Percentiles rank a stretch among this genome's conserved stretches.
phyloP scores from a whole-genome alignment of 2,888 invertebrate genomes.

The Xanthia togata region DNA sequence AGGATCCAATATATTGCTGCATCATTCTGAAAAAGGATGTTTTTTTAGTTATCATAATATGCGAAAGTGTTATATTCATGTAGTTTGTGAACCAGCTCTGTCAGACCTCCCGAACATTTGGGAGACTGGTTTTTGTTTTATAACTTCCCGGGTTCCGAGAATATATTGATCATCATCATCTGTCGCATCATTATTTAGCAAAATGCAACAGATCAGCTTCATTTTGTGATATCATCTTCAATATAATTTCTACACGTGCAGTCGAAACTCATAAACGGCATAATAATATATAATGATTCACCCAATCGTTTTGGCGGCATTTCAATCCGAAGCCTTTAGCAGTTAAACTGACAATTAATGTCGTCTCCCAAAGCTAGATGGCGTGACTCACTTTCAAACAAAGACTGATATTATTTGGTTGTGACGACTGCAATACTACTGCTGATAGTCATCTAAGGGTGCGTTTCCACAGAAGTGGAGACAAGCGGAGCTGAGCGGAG shows the following conservation, averaged over 20 bases:
- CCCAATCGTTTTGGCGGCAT: conserved; percentile 41
- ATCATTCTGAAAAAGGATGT: conserved; percentile 18
- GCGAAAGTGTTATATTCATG: conserved; percentile 6
- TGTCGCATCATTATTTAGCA: neutral
- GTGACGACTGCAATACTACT: conserved; percentile 8
- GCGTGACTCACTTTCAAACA: conserved; percentile 40
- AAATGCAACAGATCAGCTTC: neutral
- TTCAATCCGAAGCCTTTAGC: conserved; percentile 42
- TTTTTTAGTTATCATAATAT: neutral
- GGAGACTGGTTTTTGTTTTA: neutral
- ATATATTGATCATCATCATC: neutral
- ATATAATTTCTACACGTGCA: conserved; percentile 1
- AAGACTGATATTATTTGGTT: conserved; percentile 20
- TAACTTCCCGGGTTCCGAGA: neutral
- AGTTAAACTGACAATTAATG: conserved; percentile 24
- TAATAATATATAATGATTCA: conserved; percentile 17
- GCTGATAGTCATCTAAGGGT: conserved; percentile 1
- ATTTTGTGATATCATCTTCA: neutral
- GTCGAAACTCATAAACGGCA: neutral
- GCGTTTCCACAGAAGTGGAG: no score
- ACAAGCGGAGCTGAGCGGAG: no score
- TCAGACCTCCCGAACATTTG: neutral
- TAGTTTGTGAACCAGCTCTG: neutral
- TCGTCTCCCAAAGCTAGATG: conserved; percentile 50
- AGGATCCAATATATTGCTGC: conserved; percentile 1